Evolutionary conservation across 1,140 invertebrate species (phyloP), one percentile per base, ranked within the genome.

Genomic region (Trinorchestia longiramus): DNA sequence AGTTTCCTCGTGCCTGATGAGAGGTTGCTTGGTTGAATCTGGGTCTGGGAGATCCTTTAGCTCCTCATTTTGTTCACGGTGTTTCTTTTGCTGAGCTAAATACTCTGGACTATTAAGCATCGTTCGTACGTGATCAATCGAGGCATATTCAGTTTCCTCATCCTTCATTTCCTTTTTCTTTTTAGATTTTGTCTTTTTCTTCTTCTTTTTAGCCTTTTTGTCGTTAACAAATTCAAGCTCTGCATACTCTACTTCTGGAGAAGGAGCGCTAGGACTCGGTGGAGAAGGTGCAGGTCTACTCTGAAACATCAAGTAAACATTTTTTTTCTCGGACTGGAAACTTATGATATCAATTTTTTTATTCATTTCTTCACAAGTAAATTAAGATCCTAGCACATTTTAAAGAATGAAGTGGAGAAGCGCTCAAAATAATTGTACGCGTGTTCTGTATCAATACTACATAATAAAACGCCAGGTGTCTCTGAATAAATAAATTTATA

Each of bases 111-210:
- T 45, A 36, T 43, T 45, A 44, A 94, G 92, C 92, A 43, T 94
- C 43, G 92, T 94, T 40, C 92, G 43, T 28, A 94, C 92, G 92
- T 94, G 92, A 45, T 94, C 92, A 11, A 94, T 94, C 40, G 92
- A 94, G 15, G 92, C 92, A 47, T 94, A 94, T 47, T 94, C 92
- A 43, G 92, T 94, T 40, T 94, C 92, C 43, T 94, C 92, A 47
- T 94, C 92, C 40, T 94, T 94, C 92, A 94, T 94, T 45, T 94
- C 92, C 43, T 94, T 94, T 40, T 94, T 94, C 92, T 94, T 94
- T 40, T 94, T 94, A 91, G 88, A 91, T 91, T 91, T 91, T 6
- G 92, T 44, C 92, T 94, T 94, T 40, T 94, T 94, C 43, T 94
- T 94, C 44, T 94, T 94, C 36, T 94, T 94, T 45, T 94, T 94